Evolutionary conservation across 2,888 invertebrate species (phyloP).

Genomic region (Hyles lineata): DNA sequence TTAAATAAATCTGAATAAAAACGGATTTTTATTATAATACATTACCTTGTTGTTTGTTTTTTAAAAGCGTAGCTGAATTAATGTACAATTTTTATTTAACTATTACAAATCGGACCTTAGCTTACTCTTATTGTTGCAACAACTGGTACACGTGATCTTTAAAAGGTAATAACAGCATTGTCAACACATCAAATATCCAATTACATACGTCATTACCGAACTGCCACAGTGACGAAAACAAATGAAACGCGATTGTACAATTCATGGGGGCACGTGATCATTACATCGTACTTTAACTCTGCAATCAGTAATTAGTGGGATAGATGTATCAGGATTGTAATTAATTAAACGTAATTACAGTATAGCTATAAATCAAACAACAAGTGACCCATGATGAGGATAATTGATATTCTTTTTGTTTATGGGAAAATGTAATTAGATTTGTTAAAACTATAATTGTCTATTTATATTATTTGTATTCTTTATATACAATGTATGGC

Average conservation of each 20-base stretch:
- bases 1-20: too few species aligned
- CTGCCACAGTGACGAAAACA: constrained; percentile 13
- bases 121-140: too few species aligned
- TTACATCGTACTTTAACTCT: constrained; percentile 8
- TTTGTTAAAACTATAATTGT: not conserved
- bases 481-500: too few species aligned
- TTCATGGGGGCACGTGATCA: not conserved
- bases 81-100: too few species aligned
- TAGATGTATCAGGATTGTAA: constrained; percentile 4
- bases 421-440: not conserved
- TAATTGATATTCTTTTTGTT: not conserved
- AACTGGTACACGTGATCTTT: not conserved
- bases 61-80: too few species aligned
- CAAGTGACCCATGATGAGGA: not conserved
- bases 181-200: constrained; percentile 1
- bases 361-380: constrained; percentile 29
- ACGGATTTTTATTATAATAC: too few species aligned
- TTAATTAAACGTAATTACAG: constrained; percentile 16
- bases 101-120: too few species aligned
- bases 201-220: not conserved
- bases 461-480: not conserved
- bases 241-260: constrained; percentile 13
- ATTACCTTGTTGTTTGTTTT: too few species aligned
- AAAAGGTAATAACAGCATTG: not conserved
- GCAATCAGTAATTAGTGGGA: constrained; percentile 10